Base-by-base conservation (phyloP, 1,140 invertebrate genomes). In the Arion vulgaris region DNA sequence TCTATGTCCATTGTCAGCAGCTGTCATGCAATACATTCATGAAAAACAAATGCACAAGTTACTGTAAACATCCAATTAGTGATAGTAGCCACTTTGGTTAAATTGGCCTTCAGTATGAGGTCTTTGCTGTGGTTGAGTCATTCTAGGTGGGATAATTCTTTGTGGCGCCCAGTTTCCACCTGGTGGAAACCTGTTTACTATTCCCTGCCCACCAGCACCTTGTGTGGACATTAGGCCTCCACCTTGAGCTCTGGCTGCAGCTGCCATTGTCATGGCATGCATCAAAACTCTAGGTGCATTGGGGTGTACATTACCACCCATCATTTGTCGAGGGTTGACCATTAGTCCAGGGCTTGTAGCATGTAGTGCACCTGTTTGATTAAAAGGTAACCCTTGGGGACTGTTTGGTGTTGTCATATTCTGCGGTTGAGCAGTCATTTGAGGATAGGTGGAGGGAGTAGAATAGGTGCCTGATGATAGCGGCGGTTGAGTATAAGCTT, bases 61-160 rank as follows among this genome's bases (percentile, higher is more conserved):
- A 45, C 41, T 23, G 23, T 57, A 23, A 57, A 19, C 5, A 57
- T 4, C 51, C 53, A 71, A 23, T 71, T 34, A 51, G 26, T 49
- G 36, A 34, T 74, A 74, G 28, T 74, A 75, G 23, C 41, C 45
- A 38, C 39, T 36, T 5, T 32, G 41, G 4, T 80, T 41, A 80
- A 80, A 80, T 41, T 80, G 78, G 32, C 66, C 32, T 36, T 80
- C 78, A 53, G 53, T 19, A 23, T 57, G 53, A 4, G 53, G 19
- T 57, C 53, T 19, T 19, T 57, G 53, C 53, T 57, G 53, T 7
- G 51, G 36, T n/a, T 74, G 69, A 7, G 41, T 62, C 80, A 81
- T 81, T 74, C 80, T 81, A n/a, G 80, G 80, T 34, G 73, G 80
- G 11, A 81, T 81, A 32, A 36, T 66, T 45, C 78, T 39, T n/a